A percentile compares a stretch with the other conserved stretches of the same genome.
Evolutionary conservation across 2,888 invertebrate genomes (phyloP).

Genomic region (Agrilus mali): DNA sequence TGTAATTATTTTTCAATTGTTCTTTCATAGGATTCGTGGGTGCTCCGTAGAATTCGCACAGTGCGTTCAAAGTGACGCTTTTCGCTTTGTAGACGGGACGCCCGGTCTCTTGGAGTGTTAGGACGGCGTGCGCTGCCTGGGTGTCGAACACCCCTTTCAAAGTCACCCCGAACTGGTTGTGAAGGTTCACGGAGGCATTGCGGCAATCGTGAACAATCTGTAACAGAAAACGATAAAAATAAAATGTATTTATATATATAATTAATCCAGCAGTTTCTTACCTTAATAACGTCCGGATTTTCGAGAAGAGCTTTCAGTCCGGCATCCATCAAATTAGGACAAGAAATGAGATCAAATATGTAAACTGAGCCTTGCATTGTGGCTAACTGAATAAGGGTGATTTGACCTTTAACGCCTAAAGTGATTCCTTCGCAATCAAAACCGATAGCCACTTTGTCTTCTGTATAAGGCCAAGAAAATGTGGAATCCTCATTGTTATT

Average conservation of each 20-base stretch:
- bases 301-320: slow-evolving; percentile 72
- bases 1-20: slow-evolving; percentile 73
- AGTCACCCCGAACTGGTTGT: slow-evolving; percentile 73
- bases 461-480: slow-evolving; percentile 27
- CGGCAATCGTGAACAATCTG: slow-evolving; percentile 83
- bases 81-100: slow-evolving; percentile 92
- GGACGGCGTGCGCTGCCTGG: slow-evolving; percentile 72
- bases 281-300: slow-evolving; percentile 70
- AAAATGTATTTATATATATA: too few relatives aligned
- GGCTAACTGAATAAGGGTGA: slow-evolving; percentile 78
- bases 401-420: slow-evolving; percentile 75
- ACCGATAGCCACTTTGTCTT: slow-evolving; percentile 52
- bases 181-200: slow-evolving; percentile 80
- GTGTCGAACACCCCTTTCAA: slow-evolving; percentile 83
- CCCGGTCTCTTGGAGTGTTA: slow-evolving; percentile 79
- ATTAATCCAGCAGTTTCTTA: too few relatives aligned
- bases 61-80: slow-evolving; percentile 79
- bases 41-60: slow-evolving; percentile 81
- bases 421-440: slow-evolving; percentile 92
- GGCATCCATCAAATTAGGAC: slow-evolving; percentile 68
- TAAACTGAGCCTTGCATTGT: slow-evolving; percentile 72
- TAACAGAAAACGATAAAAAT: slow-evolving; percentile 14
- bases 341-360: slow-evolving; percentile 77
- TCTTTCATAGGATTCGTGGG: slow-evolving; percentile 86
- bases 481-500: slow-evolving; percentile 4